phyloP scores from a whole-genome alignment of 2,797 vertebrate genomes.

The Phyllotis vaccarum region DNA sequence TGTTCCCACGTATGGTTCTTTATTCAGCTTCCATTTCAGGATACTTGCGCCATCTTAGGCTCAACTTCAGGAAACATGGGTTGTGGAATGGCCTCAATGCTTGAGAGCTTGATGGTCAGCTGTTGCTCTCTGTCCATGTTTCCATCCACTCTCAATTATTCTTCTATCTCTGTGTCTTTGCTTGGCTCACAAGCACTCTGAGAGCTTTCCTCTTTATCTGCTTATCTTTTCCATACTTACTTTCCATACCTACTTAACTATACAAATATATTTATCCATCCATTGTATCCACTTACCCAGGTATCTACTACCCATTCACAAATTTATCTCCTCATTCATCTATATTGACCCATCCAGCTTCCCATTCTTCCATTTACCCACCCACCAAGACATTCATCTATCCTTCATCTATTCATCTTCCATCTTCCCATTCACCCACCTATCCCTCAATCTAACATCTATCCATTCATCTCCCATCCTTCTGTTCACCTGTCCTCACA shows the following conservation, averaged over 20 bases:
- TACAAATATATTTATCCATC: not conserved
- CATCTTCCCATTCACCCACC: too few relatives aligned
- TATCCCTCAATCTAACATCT: not conserved
- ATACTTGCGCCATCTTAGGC: too few relatives aligned
- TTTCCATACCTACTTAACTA: too few relatives aligned
- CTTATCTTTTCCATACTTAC: not conserved
- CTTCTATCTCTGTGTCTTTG: not conserved
- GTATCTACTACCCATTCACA: not conserved
- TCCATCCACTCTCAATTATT: not conserved
- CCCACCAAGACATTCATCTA: not conserved
- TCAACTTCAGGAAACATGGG: not conserved
- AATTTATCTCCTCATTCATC: not conserved
- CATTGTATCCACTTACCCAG: not conserved
- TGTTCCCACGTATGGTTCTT: not conserved
- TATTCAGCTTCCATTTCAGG: not conserved
- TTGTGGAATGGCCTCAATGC: not conserved
- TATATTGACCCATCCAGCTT: not conserved
- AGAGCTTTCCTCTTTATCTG: not conserved
- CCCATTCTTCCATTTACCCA: too few relatives aligned
- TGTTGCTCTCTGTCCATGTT: not conserved
- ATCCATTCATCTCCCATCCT: not conserved
- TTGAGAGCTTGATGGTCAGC: not conserved
- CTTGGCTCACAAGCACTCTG: not conserved
- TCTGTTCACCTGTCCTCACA: too few relatives aligned
- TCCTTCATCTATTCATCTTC: not conserved